Base-by-base conservation (phyloP, 2,797 vertebrate genomes). In the Anas acuta region DNA sequence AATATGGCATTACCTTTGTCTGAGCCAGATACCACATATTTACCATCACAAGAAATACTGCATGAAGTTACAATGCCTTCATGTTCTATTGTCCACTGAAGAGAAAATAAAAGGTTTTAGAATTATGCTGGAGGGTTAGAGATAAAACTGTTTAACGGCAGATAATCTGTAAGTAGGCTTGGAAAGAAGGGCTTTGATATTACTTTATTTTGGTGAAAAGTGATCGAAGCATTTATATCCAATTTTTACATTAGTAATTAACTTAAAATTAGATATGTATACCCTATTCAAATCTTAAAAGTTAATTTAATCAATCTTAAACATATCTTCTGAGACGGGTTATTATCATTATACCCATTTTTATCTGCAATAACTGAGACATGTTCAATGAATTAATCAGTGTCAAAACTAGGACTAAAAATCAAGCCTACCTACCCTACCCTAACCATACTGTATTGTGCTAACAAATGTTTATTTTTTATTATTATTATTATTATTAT, bases 21-120 rank as follows among this genome's bases (percentile, higher is more conserved):
- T 18, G 97, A 96, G 39, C 97, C 93, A 7, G 95, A 97, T 10
- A 96, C 97, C 5, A 98, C 89, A 2, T 96, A 97, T 69, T 97
- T 98, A 10, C 98, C 98, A 20, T 98, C 98, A 16, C 86, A 82
- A 21, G 98, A 98, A 49, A 97, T 91, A 89, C 96, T 96, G 76
- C 98, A 98, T 64, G 98, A 98, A 30, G 97, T 98, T 58, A 98
- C 57, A 66, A 98, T 93, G 37, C 97, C 96, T 9, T 97, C 97
- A 13, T 96, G 95, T 19, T 66, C 53, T 19, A 91, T 77, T 54
- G 96, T 93, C 98, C 98, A 98, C 98, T 98, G 90, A 19, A 96
- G 77, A 65, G 65, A 76, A 86, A 66, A 77, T 12, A 28, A 70
- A 66, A 61, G 30, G 35, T 12, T 73, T 84, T 61, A 53, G 45